Conservation (phyloP, 2,113 vertebrate species). For the Campylomormyrus tamandua region DNA sequence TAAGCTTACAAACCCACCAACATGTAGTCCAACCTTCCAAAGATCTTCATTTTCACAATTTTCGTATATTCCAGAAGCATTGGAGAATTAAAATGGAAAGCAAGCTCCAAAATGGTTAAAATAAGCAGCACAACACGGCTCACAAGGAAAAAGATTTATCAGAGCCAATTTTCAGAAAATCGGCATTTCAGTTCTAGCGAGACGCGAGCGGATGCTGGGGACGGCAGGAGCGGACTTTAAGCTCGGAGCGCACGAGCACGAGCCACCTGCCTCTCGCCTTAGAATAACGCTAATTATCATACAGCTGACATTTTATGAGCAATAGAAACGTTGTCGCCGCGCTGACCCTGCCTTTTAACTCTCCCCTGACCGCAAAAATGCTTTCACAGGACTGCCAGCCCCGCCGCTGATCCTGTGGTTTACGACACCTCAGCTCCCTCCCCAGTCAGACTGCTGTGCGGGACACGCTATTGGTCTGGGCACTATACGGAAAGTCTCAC, state of each 20-base stretch:
- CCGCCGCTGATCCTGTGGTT: not conserved
- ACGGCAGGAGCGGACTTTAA: not conserved
- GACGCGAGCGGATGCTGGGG: not conserved
- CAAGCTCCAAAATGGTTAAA: not conserved
- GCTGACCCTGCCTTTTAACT: not conserved
- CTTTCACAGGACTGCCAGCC: not conserved
- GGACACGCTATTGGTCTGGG: not conserved
- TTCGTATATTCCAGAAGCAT: slow-evolving; percentile 48
- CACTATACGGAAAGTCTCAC: not conserved
- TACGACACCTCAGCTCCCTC: not conserved
- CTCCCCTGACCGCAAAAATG: not conserved
- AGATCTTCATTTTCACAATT: slow-evolving; percentile 70
- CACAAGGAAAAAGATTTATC: not conserved
- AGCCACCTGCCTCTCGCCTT: slow-evolving; percentile 45
- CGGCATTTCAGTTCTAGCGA: not conserved
- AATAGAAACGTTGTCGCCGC: not conserved
- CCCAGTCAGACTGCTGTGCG: not conserved
- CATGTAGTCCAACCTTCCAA: slow-evolving; percentile 60
- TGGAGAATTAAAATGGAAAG: not conserved
- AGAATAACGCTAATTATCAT: slow-evolving; percentile 64
- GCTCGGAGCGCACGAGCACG: slow-evolving; percentile 27
- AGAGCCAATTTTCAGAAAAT: not conserved
- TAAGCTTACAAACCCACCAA: slow-evolving; percentile 61
- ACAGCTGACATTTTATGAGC: slow-evolving; percentile 59
- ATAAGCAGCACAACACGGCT: not conserved